A percentile compares a stretch with the other conserved stretches of the same genome.
Evolutionary conservation across 2,888 invertebrate species (phyloP).

Genomic region (Allygus modestus): DNA sequence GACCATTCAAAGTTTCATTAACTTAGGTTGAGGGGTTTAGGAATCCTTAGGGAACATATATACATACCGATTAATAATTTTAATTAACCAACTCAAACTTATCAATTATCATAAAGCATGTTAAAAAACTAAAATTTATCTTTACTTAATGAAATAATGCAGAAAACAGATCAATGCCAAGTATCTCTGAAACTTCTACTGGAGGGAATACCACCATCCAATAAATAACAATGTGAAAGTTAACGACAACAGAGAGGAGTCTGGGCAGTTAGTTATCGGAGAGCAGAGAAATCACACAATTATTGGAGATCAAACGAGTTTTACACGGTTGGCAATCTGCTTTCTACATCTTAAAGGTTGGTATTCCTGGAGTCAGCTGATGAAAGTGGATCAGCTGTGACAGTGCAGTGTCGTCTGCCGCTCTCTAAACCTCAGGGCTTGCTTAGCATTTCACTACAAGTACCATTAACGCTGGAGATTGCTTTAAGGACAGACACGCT

Average conservation of each 20-base stretch:
- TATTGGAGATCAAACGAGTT: slow-evolving; percentile 37
- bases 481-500: background rate
- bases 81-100: too few species aligned
- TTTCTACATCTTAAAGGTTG: slow-evolving; percentile 31
- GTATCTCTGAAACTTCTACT: too few species aligned
- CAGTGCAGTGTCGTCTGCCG: slow-evolving; percentile 72
- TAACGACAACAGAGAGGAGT: background rate
- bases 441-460: slow-evolving; percentile 30
- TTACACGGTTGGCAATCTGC: slow-evolving; percentile 7
- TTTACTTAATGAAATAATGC: too few species aligned
- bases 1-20: too few species aligned
- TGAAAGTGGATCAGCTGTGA: slow-evolving; percentile 31
- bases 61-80: too few species aligned
- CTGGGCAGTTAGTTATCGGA: background rate
- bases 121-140: too few species aligned
- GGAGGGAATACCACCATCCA: background rate
- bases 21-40: too few species aligned
- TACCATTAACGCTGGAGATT: background rate
- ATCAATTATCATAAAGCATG: too few species aligned
- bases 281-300: slow-evolving; percentile 50
- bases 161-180: too few species aligned
- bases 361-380: slow-evolving; percentile 29
- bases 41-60: too few species aligned
- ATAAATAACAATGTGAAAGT: slow-evolving; percentile 27
- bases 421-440: slow-evolving; percentile 13